These are phyloP conservation scores for Tetramorium alpestre DNA, from an alignment of 1,140 invertebrate species.

Conservation along the genomic window DNA sequence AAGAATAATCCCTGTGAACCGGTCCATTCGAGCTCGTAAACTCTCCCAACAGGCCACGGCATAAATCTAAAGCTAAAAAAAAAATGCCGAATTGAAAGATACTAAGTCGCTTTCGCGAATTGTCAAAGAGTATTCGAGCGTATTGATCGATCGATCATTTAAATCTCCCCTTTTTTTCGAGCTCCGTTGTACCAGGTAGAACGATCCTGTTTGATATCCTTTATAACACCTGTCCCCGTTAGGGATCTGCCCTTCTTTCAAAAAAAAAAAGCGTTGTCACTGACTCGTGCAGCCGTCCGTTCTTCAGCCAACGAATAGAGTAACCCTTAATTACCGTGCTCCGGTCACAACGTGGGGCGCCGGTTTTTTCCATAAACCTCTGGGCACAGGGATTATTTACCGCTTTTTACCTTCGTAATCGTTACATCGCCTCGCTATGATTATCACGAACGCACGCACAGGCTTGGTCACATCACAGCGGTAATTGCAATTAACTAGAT, in stretches of 20 bases:
- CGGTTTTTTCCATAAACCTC: background rate
- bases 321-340: slow-evolving; percentile 42
- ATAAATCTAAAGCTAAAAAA: slow-evolving; percentile 18
- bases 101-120: slow-evolving; percentile 28
- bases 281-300: background rate
- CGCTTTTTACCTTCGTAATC: background rate
- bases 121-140: background rate
- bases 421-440: background rate
- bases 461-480: background rate
- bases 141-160: slow-evolving; percentile 17
- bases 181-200: slow-evolving; percentile 25
- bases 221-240: slow-evolving; percentile 46
- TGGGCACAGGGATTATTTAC: background rate
- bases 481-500: background rate
- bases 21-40: background rate
- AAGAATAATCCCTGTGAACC: background rate
- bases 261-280: slow-evolving; percentile 11
- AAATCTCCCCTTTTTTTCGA: background rate
- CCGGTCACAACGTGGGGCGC: background rate
- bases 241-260: slow-evolving; percentile 19
- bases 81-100: slow-evolving; percentile 13
- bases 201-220: slow-evolving; percentile 33
- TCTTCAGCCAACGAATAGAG: background rate
- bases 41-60: background rate
- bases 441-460: background rate